Evolutionary conservation across 2,113 vertebrate genomes (phyloP), one percentile per base, ranked within the genome.

Genomic region (Sorex araneus): DNA sequence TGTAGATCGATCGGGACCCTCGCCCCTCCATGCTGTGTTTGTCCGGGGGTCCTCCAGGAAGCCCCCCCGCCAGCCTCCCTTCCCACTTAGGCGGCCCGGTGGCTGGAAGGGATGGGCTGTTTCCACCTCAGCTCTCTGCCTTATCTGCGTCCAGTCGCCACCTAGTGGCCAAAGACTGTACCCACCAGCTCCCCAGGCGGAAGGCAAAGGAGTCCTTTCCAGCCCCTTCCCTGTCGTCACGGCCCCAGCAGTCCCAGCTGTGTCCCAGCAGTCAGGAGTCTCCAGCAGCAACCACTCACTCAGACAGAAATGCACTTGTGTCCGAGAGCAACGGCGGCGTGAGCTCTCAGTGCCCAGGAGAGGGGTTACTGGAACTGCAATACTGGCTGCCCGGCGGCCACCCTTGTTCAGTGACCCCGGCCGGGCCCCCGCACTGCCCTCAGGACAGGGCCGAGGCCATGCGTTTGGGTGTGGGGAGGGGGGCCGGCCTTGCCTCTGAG

Each of bases 41-140:
- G 77, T 91, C 94, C 78, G 84, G 92, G 90, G 92, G 92, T 89
- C 91, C 87, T 85, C 73, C 54, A 34, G 92, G 93, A 81, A 87
- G 84, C 93, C 84, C 84, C 19, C 30, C 36, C 47, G n/a, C n/a
- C 66, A 71, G 75, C 82, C 71, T 86, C 75, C 84, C 76, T 67
- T 77, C 43, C 88, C 81, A 28, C 69, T 63, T 69, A 40, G 79
- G 93, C 84, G 63, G 85, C 83, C 94, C 94, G 60, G 87, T 57
- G 79, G 27, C 64, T 73, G 67, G 36, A 88, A 93, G 89, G 92
- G 27, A 36, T 19, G 60, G 92, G 84, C 83, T 80, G 84, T 60
- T 76, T 78, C 87, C 84, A 34, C 95, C 90, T 76, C 79, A 89
- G 93, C 93, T 67, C 89, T 96, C 94, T 96, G 96, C 95, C 96